phyloP scores from a whole-genome alignment of 2,888 invertebrate species.

The Lithophane socia region DNA sequence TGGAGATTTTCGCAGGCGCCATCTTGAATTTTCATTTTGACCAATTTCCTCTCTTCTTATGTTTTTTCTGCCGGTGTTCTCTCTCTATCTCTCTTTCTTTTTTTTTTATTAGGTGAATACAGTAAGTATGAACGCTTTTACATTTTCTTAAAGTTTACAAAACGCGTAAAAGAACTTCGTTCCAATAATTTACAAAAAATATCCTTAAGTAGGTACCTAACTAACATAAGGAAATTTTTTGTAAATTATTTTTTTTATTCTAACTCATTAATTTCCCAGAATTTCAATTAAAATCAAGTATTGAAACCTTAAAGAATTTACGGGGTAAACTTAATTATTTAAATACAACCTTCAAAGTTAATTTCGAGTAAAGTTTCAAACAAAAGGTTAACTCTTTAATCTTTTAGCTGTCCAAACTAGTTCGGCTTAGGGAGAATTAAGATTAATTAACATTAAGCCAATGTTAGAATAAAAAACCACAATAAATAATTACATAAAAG shows the following conservation, averaged over 20 bases:
- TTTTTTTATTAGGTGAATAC: too few relatives aligned
- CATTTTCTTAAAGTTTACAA: too few relatives aligned
- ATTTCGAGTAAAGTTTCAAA: conserved; percentile 47
- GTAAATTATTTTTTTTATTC: background rate
- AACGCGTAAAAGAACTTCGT: too few relatives aligned
- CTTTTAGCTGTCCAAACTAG: conserved; percentile 49
- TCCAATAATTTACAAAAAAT: too few relatives aligned
- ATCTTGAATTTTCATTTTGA: too few relatives aligned
- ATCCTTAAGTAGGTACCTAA: too few relatives aligned
- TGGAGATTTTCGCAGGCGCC: too few relatives aligned
- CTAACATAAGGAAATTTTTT: too few relatives aligned
- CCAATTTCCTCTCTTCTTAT: too few relatives aligned
- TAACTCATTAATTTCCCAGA: background rate
- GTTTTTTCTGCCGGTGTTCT: too few relatives aligned
- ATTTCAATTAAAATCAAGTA: conserved; percentile 17
- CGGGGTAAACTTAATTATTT: conserved; percentile 58
- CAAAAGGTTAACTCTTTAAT: conserved; percentile 50
- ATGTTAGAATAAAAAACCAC: background rate
- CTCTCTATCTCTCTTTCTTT: too few relatives aligned
- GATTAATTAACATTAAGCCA: conserved; percentile 46
- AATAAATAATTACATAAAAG: conserved; percentile 9
- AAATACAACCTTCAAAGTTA: conserved; percentile 59
- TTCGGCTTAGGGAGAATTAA: conserved; percentile 31
- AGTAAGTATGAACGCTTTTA: too few relatives aligned
- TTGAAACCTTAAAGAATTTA: conserved; percentile 23